Evolutionary conservation across 30 jellyfish, hydroid and myxozoan species (phyloP), one percentile per base, ranked within the genome.

Genomic region (Clytia hemisphaerica): DNA sequence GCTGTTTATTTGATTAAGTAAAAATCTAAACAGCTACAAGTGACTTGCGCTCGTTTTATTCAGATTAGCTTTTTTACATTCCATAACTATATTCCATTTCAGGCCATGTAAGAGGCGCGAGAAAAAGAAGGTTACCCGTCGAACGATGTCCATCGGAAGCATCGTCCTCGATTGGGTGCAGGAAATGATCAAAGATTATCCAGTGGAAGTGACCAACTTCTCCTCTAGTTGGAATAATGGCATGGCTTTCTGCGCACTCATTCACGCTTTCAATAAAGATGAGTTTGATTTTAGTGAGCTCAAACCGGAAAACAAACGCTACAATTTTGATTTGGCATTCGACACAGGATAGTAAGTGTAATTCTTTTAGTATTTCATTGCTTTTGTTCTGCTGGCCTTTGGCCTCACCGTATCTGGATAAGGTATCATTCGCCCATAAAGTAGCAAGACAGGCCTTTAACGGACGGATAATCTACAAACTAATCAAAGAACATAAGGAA

Each of bases 101-200:
- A 86, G 96, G 55, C 96, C 96, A 4, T 86, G 96, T 59, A 86
- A 86, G 67, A 86, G 79, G 34, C 91, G 92, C 12, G 94, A 86
- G 42, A 80, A 72, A 37, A 86, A 86, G 79, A 73, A 75, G 70
- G 81, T 78, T 0, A 67, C 68, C 5, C 66, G 83, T 51, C 47
- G 96, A 64, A 86, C 96, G 1, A 78, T 72, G 92, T 86, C 96
- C 12, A 86, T 86, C 22, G 92, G 94, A 18, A 33, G 73, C 14
- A 86, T 86, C 58, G 96, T 86, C n/a, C 83, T 86, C 16, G 96
- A 86, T 48, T 86, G 96, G 96, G 92, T 91, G 79, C 92, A 73
- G 45, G 96, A 86, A 80, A 86, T 86, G 96, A 87, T 86, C 0
- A 73, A 71, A 67, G 96, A 86, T 63, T 86, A 86, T 55, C 94